Base-by-base conservation (phyloP, 2,888 invertebrate species). In the Colletes collaris region DNA sequence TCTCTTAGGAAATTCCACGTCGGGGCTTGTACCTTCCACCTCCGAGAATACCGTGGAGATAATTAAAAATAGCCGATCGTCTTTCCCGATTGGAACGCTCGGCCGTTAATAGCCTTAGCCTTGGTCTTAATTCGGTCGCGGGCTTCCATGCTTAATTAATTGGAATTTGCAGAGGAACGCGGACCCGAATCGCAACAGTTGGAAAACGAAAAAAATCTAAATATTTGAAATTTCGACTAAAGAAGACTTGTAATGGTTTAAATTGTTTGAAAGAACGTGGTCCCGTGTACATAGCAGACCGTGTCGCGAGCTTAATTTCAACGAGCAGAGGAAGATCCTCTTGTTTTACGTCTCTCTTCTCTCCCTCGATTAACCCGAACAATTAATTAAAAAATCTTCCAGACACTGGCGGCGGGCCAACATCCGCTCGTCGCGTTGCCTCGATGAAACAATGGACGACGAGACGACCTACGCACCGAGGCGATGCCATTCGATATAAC, bases 361-460 rank as follows among this genome's bases (percentile, higher is more conserved):
- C 27, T 66, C 64, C 37, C 58, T 81, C 83, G 86, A 85, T 86
- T 85, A 81, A 84, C 76, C 69, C 77, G 70, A 69, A 78, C 85
- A 80, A 86, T 86, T 86, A 86, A 86, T 81, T 79, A 46, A 82
- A 87, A 81, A 86, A 86, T 81, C 71, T 76, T 72, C 49, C 70
- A 76, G 82, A 77, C 63, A 60, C 64, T 71, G 76, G 81, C 82
- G 69, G 44, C 62, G 55, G 37, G 60, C 72, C 82, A 82, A 68
- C 72, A 69, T 74, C 69, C 74, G 74, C 65, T 72, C 70, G 76
- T 59, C 70, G 13, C 40, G 71, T 64, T 55, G 40, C 3, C 40
- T 4, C 4, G 40, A 40, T 40, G 4, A 40, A 67, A 74, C 81
- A 68, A 76, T 69, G 77, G 27, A n/a, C 27, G n/a, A 44, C 16